Base-by-base conservation (phyloP, 2,113 vertebrate genomes). In the Abramis brama region DNA sequence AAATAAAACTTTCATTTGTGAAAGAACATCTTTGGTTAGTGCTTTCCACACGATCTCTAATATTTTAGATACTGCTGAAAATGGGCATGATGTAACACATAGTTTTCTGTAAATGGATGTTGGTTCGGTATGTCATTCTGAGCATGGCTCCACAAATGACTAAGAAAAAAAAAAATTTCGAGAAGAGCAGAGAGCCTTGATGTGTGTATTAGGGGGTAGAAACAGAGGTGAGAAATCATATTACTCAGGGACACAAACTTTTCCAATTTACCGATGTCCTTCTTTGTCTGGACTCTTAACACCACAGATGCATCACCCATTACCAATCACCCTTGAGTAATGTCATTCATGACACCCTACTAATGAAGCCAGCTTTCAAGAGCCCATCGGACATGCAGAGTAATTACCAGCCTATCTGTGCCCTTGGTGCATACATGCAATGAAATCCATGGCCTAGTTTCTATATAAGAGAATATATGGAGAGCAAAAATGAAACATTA, bases 291-390 rank as follows among this genome's bases (percentile, higher is more conserved):
- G 79, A 68, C 45, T 82, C 62, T 70, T 52, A 82, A 82, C 79
- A 52, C 79, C 62, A 23, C 19, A 70, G 62, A 47, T 82, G 45
- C 79, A 68, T 70, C 43, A 33, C 39, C 62, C 23, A 66, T 82
- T 82, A 17, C 64, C 80, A 5, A 82, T 82, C 62, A 82, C 80
- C 45, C 80, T 52, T 30, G 80, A 70, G 62, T 55, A 82, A 82
- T 70, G 79, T 36, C 62, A 82, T 52, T 50, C 43, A 64, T 82
- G 60, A 82, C 64, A 82, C 45, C 79, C 45, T 70, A 52, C 64
- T 82, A 82, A 82, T 82, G 79, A 82, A 66, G 36, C 39, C 79
- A 45, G 60, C 59, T 6, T 66, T 66, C 79, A 82, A 82, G 62
- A 82, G 80, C 39, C 45, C 45, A 30, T 47, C 47, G 43, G 45